phyloP scores from a whole-genome alignment of 2,888 invertebrate genomes.

The Clistopyga incitator region DNA sequence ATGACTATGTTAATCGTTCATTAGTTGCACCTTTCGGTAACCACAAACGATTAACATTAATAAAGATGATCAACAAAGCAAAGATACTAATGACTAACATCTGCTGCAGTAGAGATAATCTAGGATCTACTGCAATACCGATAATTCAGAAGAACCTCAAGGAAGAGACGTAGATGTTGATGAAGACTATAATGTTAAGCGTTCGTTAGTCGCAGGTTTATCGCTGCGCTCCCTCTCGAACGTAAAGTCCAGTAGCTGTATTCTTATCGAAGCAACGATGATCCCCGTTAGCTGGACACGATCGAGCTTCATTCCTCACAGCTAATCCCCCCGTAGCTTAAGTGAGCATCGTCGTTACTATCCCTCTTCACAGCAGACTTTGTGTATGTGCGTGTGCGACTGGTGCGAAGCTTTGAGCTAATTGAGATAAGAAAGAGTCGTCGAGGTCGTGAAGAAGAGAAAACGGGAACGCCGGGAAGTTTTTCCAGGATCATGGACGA shows the following conservation, averaged over 20 bases:
- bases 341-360: slow-evolving; percentile 35
- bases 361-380: slow-evolving; percentile 28
- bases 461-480: not conserved
- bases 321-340: slow-evolving; percentile 78
- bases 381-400: not conserved
- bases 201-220: slow-evolving; percentile 58
- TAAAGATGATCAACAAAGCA: not conserved
- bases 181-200: slow-evolving; percentile 9
- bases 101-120: not conserved
- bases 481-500: slow-evolving; percentile 14
- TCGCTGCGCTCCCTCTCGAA: slow-evolving; percentile 45
- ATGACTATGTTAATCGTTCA: too few species aligned
- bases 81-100: not conserved
- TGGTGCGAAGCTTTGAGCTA: slow-evolving; percentile 46
- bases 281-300: slow-evolving; percentile 76
- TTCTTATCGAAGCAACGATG: slow-evolving; percentile 78
- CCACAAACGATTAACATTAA: too few species aligned
- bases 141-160: not conserved
- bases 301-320: slow-evolving; percentile 81
- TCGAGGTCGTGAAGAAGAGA: slow-evolving; percentile 12
- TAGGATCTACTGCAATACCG: not conserved
- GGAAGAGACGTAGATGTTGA: slow-evolving; percentile 4
- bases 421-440: slow-evolving; percentile 63
- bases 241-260: slow-evolving; percentile 37
- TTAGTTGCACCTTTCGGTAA: too few species aligned